Base-by-base conservation (phyloP, 2,113 vertebrate species). In the Rafetus swinhoei region DNA sequence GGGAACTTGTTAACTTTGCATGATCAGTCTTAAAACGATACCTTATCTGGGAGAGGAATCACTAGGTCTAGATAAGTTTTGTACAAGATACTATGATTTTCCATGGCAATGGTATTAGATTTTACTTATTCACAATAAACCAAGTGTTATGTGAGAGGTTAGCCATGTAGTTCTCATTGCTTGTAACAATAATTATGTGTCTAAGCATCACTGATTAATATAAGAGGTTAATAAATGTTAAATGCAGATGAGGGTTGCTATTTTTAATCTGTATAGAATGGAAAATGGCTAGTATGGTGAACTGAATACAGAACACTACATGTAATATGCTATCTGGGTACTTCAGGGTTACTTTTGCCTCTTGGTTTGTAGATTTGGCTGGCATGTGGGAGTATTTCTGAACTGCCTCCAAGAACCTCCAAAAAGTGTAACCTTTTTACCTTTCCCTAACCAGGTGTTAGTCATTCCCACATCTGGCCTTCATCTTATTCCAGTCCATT, bases 381-480 rank as follows among this genome's bases (percentile, higher is more conserved):
- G 59, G 77, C 85, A 65, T 0, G 0, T 22, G 45, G 21, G 72
- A 77, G 27, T 19, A 24, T 84, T 88, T 77, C 93, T 93, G 53
- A 90, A 39, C 25, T 56, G 16, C 59, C 39, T 88, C 22, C 88
- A 27, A 87, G 62, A 94, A 89, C 59, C 57, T 55, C 35, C 18
- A 82, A 56, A 65, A 90, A 13, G 29, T 69, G 9, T 82, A 76
- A 82, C n/a, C 3, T 84, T 94, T 62, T 77, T 72, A 95, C 65
- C 0, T 1, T 27, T 79, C 35, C 53, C 82, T 86, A n/a, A 82
- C 87, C 90, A 8, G 0, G 2, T 90, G 82, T 27, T 59, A 62
- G 15, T n/a, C 1, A 39, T 92, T 96, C 92, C 84, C 90, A 90
- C 89, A 95, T 94, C 91, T 95, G 95, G 89, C 77, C 77, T 94